phyloP scores from a whole-genome alignment of 1,140 invertebrate genomes.

The Drosophila nannoptera region DNA sequence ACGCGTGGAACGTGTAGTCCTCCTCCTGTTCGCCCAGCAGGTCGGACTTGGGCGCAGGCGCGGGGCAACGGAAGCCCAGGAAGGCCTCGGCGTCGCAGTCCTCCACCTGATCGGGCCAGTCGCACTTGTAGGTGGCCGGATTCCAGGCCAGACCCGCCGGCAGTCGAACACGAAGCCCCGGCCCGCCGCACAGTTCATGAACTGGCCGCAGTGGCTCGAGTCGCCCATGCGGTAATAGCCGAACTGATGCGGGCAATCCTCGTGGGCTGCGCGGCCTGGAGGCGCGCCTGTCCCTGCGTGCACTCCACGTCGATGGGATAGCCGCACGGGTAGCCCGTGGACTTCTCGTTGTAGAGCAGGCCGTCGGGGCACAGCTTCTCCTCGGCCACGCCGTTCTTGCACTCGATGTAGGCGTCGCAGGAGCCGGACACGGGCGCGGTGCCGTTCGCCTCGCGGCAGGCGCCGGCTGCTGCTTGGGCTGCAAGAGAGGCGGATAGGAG shows the following conservation, averaged over 20 bases:
- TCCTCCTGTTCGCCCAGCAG: slow-evolving; percentile 73
- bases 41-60: slow-evolving; percentile 78
- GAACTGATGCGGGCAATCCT: slow-evolving; percentile 91
- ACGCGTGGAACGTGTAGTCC: slow-evolving; percentile 82
- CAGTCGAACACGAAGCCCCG: slow-evolving; percentile 80
- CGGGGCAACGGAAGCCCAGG: slow-evolving; percentile 85
- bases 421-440: slow-evolving; percentile 84
- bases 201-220: slow-evolving; percentile 87
- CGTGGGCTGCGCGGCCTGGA: slow-evolving; percentile 82
- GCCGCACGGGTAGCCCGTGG: slow-evolving; percentile 87
- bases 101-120: slow-evolving; percentile 91
- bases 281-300: slow-evolving; percentile 82
- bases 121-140: slow-evolving; percentile 86
- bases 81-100: slow-evolving; percentile 88
- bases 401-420: slow-evolving; percentile 86
- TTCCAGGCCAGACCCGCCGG: slow-evolving; percentile 93
- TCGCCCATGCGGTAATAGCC: slow-evolving; percentile 89
- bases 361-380: slow-evolving; percentile 91
- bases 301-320: slow-evolving; percentile 91
- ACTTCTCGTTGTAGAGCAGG: slow-evolving; percentile 88
- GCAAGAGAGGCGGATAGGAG: slow-evolving; percentile 46
- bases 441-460: slow-evolving; percentile 68
- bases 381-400: slow-evolving; percentile 85
- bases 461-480: slow-evolving; percentile 53
- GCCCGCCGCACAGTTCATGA: slow-evolving; percentile 92